phyloP scores from a whole-genome alignment of 2,113 vertebrate genomes.

The Tympanuchus pallidicinctus region DNA sequence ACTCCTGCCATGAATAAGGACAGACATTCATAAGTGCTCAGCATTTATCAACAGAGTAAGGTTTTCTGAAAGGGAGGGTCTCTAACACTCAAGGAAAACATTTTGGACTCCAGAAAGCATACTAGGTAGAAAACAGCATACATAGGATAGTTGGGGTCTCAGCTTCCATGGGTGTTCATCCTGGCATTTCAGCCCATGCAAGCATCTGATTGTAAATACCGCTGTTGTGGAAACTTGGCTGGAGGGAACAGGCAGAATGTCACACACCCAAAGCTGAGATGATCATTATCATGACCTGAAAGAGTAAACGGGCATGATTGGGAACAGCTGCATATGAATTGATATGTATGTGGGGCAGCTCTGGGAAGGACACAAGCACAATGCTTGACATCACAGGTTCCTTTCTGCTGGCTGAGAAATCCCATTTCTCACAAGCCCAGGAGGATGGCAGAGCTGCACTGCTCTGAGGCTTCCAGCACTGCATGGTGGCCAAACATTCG shows the following conservation, averaged over 20 bases:
- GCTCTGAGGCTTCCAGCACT: neutral
- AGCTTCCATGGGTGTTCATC: neutral
- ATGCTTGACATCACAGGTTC: neutral
- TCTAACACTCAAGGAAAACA: neutral
- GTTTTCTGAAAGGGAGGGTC: neutral
- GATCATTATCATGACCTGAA: neutral
- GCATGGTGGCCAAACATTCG: neutral
- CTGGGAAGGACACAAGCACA: neutral
- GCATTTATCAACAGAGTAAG: neutral
- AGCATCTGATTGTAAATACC: neutral
- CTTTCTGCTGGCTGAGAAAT: neutral
- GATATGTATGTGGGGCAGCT: neutral
- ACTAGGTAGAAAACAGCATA: neutral
- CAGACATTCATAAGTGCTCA: neutral
- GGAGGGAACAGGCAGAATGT: neutral
- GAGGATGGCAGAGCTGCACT: neutral
- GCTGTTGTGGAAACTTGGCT: slow-evolving; percentile 39
- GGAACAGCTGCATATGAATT: slow-evolving; percentile 10
- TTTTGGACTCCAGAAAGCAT: neutral
- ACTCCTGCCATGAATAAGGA: neutral
- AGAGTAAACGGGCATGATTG: neutral
- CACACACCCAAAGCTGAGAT: neutral
- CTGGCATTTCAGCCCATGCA: neutral
- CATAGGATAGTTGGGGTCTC: neutral
- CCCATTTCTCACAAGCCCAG: fast-evolving